phyloP scores from a whole-genome alignment of 2,888 invertebrate genomes.

The Syrphus vitripennis region DNA sequence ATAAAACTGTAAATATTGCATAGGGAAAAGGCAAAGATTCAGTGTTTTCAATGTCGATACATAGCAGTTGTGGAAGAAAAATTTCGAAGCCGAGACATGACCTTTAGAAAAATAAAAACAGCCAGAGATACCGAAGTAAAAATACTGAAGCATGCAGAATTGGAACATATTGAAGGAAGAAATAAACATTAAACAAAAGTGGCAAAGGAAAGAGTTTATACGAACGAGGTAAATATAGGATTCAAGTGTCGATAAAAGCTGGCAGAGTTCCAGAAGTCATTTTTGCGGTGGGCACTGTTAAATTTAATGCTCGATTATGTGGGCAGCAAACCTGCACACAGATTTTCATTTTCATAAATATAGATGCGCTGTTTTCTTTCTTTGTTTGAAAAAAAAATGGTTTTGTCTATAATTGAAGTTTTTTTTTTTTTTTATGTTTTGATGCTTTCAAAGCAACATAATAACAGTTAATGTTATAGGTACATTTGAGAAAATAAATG shows the following conservation, averaged over 20 bases:
- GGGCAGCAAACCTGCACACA: background rate
- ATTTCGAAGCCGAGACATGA: background rate
- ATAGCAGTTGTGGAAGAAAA: too few species aligned
- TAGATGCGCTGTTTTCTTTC: background rate
- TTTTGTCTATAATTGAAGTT: background rate
- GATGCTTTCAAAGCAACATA: background rate
- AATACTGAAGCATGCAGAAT: conserved; percentile 40
- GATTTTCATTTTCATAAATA: background rate
- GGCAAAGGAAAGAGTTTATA: background rate
- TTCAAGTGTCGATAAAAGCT: conserved; percentile 45
- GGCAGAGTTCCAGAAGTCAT: conserved; percentile 55
- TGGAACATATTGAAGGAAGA: conserved; percentile 32
- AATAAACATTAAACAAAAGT: conserved; percentile 29
- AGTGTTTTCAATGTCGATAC: too few species aligned
- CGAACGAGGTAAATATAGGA: conserved; percentile 35
- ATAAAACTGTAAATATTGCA: too few species aligned
- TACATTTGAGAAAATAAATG: background rate
- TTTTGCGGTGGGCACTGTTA: conserved; percentile 48
- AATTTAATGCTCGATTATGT: conserved; percentile 44
- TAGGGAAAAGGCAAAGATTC: too few species aligned
- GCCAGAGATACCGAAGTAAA: conserved; percentile 4
- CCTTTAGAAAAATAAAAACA: background rate
- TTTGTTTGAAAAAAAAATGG: background rate
- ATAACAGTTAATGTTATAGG: too few species aligned
- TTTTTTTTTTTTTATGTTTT: too few species aligned